These are phyloP conservation scores for Nymphalis urticae DNA, from an alignment of 2,888 invertebrate species.

Conservation along the genomic window DNA sequence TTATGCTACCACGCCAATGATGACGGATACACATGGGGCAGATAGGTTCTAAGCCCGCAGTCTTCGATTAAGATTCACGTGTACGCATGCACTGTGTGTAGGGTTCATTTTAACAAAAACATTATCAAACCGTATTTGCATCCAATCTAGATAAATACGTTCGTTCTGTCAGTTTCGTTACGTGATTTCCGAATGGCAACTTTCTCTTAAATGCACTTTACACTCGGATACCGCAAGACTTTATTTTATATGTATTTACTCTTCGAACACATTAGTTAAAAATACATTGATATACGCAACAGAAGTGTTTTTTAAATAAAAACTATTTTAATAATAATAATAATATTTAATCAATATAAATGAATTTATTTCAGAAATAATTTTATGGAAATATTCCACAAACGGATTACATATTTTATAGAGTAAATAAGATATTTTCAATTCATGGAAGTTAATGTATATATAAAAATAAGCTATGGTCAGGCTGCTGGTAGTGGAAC, in stretches of 20 bases:
- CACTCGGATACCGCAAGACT: conserved; percentile 15
- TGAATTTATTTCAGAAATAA: no score
- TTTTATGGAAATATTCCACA: no score
- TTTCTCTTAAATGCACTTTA: conserved; percentile 26
- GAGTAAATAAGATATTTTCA: no score
- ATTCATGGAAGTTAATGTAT: no score
- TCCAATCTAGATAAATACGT: conserved; percentile 31
- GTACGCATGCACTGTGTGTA: conserved; percentile 1
- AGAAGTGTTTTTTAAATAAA: no score
- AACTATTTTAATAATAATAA: no score
- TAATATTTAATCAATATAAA: no score
- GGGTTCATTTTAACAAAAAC: conserved; percentile 13
- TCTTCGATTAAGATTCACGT: background rate
- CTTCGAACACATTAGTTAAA: background rate
- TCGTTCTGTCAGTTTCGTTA: conserved; percentile 22
- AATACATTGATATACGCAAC: no score
- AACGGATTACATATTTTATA: no score
- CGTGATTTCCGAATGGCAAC: conserved; percentile 30
- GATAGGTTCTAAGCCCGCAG: no score
- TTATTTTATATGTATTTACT: background rate
- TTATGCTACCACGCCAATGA: no score
- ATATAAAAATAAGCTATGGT: background rate
- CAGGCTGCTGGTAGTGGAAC: background rate
- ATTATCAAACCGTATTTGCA: conserved; percentile 21
- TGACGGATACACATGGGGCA: no score